Percentiles rank a stretch among this genome's conserved stretches.
Conservation (phyloP, 2,888 invertebrate species). For the Lithophane leautieri region DNA sequence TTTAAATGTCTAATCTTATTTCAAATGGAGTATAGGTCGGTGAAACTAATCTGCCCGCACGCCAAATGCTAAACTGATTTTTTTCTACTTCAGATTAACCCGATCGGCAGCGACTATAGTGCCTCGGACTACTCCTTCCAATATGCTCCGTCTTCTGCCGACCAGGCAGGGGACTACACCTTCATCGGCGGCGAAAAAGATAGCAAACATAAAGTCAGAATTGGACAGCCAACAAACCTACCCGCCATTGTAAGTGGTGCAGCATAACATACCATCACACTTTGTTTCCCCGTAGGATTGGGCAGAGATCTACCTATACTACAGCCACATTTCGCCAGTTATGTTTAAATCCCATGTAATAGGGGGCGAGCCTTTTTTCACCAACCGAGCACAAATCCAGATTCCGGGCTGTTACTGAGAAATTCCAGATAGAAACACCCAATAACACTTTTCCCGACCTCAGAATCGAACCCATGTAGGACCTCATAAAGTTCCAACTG, state of each 20-base stretch:
- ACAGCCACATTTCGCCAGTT: too few relatives aligned
- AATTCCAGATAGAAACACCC: neutral
- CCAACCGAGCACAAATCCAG: too few relatives aligned
- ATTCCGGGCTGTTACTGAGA: neutral
- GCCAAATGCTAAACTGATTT: too few relatives aligned
- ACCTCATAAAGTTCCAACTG: neutral
- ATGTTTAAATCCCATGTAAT: too few relatives aligned
- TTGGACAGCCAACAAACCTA: constrained; percentile 14
- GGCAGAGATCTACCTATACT: neutral
- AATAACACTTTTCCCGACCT: neutral
- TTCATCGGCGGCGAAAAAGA: neutral
- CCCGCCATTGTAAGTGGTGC: constrained; percentile 11
- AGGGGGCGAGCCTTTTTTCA: too few relatives aligned
- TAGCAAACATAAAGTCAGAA: neutral
- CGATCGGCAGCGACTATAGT: constrained; percentile 31
- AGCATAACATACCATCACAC: neutral
- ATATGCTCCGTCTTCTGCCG: constrained; percentile 24
- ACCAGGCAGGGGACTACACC: neutral
- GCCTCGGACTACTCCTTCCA: constrained; percentile 25
- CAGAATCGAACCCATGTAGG: neutral
- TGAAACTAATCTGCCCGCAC: too few relatives aligned
- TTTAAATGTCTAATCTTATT: too few relatives aligned
- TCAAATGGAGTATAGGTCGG: too few relatives aligned
- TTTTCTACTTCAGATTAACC: constrained; percentile 21
- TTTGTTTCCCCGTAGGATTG: neutral